A percentile compares a stretch with the other conserved stretches of the same genome.
Evolutionary conservation across 2,888 invertebrate species (phyloP).

Genomic region (Agonopterix heracliana): DNA sequence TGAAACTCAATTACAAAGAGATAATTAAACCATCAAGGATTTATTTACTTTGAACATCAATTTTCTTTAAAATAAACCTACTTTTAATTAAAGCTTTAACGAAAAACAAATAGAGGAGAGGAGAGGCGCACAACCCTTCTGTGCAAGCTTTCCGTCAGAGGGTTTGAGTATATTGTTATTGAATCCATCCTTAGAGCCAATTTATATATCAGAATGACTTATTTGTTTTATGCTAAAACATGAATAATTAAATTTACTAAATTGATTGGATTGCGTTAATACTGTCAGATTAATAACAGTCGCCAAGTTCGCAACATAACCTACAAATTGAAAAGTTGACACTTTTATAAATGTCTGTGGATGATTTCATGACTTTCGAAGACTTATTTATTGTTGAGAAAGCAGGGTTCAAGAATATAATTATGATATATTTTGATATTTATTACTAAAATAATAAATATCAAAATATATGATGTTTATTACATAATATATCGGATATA

Average conservation of each 20-base stretch:
- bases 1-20: constrained; percentile 71
- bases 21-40: constrained; percentile 72
- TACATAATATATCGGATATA: too few species aligned
- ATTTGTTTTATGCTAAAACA: constrained; percentile 6
- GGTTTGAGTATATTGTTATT: constrained; percentile 25
- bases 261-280: background rate
- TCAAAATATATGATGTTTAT: too few species aligned
- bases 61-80: constrained; percentile 73
- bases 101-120: constrained; percentile 68
- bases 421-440: too few species aligned
- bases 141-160: constrained; percentile 36
- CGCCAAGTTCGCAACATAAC: too few species aligned
- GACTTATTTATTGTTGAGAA: too few species aligned
- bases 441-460: too few species aligned
- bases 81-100: constrained; percentile 74
- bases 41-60: constrained; percentile 72
- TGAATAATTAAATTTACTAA: background rate
- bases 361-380: too few species aligned
- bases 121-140: constrained; percentile 55
- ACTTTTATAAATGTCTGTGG: too few species aligned
- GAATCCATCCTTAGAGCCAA: constrained; percentile 21
- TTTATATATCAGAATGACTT: constrained; percentile 14
- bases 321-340: too few species aligned
- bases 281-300: too few species aligned
- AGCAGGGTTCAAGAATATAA: too few species aligned